phyloP scores from a whole-genome alignment of 2,113 vertebrate genomes.

The Eulemur macaco region DNA sequence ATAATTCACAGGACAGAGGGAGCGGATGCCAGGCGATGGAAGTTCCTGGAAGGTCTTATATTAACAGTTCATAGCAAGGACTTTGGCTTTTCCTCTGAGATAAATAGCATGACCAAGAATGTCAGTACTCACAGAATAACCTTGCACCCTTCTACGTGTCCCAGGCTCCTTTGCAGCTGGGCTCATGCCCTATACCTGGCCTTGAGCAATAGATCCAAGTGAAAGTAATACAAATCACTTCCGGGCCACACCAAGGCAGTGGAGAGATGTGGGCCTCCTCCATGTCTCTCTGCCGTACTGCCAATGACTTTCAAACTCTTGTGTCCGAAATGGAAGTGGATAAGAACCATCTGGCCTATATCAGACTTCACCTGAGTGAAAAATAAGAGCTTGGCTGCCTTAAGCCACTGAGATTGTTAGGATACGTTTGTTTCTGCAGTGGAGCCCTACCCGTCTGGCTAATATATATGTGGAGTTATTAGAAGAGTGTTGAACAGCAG shows the following conservation, averaged over 20 bases:
- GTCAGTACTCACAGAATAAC: neutral
- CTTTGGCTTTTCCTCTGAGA: neutral
- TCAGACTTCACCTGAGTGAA: neutral
- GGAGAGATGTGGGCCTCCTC: neutral
- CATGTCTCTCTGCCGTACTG: neutral
- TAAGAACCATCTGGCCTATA: neutral
- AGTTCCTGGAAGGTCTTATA: neutral
- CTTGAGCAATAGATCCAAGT: neutral
- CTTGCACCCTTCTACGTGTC: neutral
- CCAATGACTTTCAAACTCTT: neutral
- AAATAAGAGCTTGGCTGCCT: neutral
- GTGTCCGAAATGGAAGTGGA: neutral
- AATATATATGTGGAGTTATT: neutral
- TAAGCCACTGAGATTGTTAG: neutral
- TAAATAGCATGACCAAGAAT: neutral
- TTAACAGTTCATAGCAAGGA: neutral
- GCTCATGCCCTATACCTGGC: neutral
- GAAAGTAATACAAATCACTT: neutral
- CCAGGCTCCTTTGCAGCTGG: neutral
- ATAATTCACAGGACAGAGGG: neutral
- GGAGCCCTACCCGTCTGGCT: neutral
- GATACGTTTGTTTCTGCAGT: neutral
- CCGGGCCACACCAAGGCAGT: neutral
- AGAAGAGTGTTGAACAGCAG: neutral
- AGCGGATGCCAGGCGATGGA: fast-evolving